A percentile compares a stretch with the other conserved stretches of the same genome.
phyloP scores from a whole-genome alignment of 2,888 invertebrate species.

The Sceliomorpha sp. region DNA sequence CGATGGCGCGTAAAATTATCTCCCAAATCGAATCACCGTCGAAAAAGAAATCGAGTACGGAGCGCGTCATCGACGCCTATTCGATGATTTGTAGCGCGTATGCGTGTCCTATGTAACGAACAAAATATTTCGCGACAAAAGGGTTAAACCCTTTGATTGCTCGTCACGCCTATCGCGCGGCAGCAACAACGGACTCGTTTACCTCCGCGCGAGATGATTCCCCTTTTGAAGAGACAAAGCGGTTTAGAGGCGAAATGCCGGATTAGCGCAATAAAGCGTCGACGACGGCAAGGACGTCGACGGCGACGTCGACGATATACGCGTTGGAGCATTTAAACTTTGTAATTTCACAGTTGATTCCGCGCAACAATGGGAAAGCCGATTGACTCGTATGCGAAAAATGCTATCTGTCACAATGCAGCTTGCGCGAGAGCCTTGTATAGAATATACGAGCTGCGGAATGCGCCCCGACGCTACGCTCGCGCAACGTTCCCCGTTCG shows the following conservation, averaged over 20 bases:
- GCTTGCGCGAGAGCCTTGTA: too few relatives aligned
- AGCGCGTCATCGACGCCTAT: too few relatives aligned
- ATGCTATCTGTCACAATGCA: slow-evolving; percentile 36
- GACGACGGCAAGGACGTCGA: too few relatives aligned
- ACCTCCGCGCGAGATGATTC: slow-evolving; percentile 12
- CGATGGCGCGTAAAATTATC: too few relatives aligned
- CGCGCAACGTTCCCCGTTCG: too few relatives aligned
- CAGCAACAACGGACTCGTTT: slow-evolving; percentile 4
- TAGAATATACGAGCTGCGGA: too few relatives aligned
- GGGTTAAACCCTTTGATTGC: slow-evolving; percentile 12
- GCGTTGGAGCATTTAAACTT: slow-evolving; percentile 48
- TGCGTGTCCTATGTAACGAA: too few relatives aligned
- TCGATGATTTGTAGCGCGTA: too few relatives aligned
- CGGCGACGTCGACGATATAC: slow-evolving; percentile 2
- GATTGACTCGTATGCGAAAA: slow-evolving; percentile 49
- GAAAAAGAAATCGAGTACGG: too few relatives aligned
- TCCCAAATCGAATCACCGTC: too few relatives aligned
- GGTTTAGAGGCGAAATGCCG: slow-evolving; percentile 40
- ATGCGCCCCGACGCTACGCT: too few relatives aligned
- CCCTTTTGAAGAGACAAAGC: slow-evolving; percentile 48
- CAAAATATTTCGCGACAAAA: slow-evolving; percentile 7
- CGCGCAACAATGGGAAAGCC: slow-evolving; percentile 52
- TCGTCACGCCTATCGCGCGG: slow-evolving; percentile 10
- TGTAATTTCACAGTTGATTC: slow-evolving; percentile 56
- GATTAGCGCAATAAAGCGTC: slow-evolving; percentile 40